Evolutionary conservation across 2,797 vertebrate genomes (phyloP), one percentile per base, ranked within the genome.

Genomic region (Tragelaphus oryx): DNA sequence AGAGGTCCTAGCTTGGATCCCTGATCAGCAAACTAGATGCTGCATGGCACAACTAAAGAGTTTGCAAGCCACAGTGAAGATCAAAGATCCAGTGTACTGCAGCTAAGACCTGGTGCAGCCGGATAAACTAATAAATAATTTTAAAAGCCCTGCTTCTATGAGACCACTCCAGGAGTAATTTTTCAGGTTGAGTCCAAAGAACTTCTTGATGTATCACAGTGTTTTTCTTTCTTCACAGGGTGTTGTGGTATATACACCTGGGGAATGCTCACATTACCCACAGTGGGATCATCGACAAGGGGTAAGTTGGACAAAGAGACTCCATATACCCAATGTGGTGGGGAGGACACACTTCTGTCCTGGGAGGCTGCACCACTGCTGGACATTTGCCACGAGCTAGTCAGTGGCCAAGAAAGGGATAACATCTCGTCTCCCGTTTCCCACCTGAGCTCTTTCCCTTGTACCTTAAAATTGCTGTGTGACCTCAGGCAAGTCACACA

Each of bases 281-380:
- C 24, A 8, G 0, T 9, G 14, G 20, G 1, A 37, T 2, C 18
- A 24, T 16, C 0, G 0, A 3, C 8, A 13, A 0, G 0, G 2
- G 30, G 96, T 97, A 88, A 95, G 95, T 78, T 12, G 30, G 24
- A 57, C 20, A 17, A 54, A 55, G 13, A 59, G 28, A 48, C 48
- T 6, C 18, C 6, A 4, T 7, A 12, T 24, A 7, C 3, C 22
- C 20, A 17, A 2, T 3, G 30, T 24, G 46, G 20, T 13, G 3
- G 33, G n/a, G 22, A 82, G 33, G 52, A 44, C 24, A 17, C 6
- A 37, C 26, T 60, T 28, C 3, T 44, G 26, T 48, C 62, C 30
- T 4, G 17, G 41, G 41, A 30, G n/a, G 16, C 12, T 59, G 8
- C 37, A n/a, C 30, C 26, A 68, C 12, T 30, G 4, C 7, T 24